Evolutionary conservation across 2,113 vertebrate genomes (phyloP).

Genomic region (Rhombomys opimus): DNA sequence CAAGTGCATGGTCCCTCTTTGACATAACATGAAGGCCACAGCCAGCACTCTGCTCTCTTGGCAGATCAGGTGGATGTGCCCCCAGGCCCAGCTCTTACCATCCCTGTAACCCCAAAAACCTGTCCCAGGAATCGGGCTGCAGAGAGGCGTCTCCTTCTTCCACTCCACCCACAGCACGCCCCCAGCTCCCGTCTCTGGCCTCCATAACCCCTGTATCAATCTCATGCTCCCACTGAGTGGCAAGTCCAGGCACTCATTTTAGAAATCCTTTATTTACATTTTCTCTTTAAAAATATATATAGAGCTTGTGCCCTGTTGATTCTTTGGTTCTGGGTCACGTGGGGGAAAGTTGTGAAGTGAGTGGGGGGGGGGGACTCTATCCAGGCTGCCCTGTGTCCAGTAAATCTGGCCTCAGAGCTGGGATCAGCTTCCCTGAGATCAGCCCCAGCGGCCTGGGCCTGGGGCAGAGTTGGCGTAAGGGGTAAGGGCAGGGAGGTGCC

Average conservation of each 20-base stretch:
- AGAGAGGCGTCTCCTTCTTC: neutral
- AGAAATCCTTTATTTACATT: conserved; percentile 80
- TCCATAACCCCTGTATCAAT: neutral
- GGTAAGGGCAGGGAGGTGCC: neutral
- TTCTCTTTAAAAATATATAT: conserved; percentile 76
- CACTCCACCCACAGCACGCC: no score
- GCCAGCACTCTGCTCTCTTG: no score
- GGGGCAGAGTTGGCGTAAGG: neutral
- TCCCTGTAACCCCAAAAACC: neutral
- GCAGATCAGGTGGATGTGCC: neutral
- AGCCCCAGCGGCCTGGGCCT: conserved; percentile 16
- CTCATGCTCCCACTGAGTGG: neutral
- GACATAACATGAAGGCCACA: no score
- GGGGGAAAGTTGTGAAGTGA: neutral
- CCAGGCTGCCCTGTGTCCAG: neutral
- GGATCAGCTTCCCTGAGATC: conserved; percentile 78
- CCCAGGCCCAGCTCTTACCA: neutral
- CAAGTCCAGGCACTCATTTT: conserved; percentile 35
- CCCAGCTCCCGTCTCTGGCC: neutral
- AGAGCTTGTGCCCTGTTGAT: conserved; percentile 58
- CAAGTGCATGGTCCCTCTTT: neutral
- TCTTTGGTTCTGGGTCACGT: neutral
- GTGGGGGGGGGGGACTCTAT: neutral
- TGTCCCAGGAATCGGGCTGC: neutral
- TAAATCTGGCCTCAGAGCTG: neutral